These are phyloP conservation scores for Opisthograptis luteolata DNA, from an alignment of 2,888 invertebrate species.

Conservation along the genomic window DNA sequence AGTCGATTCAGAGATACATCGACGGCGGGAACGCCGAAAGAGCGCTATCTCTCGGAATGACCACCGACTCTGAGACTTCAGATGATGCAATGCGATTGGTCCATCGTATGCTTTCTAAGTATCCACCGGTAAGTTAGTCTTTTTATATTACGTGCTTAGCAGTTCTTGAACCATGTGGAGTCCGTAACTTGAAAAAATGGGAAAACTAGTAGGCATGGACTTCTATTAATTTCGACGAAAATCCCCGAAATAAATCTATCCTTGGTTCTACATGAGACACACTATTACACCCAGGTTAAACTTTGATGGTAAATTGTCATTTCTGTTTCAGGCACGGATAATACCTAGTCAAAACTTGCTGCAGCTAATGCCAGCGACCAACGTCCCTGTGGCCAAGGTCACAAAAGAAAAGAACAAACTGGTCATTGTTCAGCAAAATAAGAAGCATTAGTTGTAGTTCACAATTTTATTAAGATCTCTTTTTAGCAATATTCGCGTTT, in stretches of 20 bases:
- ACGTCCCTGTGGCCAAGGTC: slow-evolving; percentile 89
- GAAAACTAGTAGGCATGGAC: no score
- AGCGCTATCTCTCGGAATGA: slow-evolving; percentile 68
- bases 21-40: slow-evolving; percentile 66
- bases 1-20: slow-evolving; percentile 69
- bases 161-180: no score
- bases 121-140: slow-evolving; percentile 60
- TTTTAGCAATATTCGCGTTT: slow-evolving; percentile 4
- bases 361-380: slow-evolving; percentile 86
- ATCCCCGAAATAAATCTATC: not conserved
- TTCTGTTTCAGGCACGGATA: slow-evolving; percentile 69
- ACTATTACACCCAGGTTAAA: no score
- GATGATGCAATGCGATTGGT: slow-evolving; percentile 79
- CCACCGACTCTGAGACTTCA: slow-evolving; percentile 76
- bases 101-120: slow-evolving; percentile 74
- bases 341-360: slow-evolving; percentile 88
- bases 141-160: not conserved
- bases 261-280: not conserved
- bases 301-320: no score
- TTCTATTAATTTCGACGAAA: no score
- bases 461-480: slow-evolving; percentile 18
- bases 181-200: no score
- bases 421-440: slow-evolving; percentile 89
- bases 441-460: slow-evolving; percentile 53
- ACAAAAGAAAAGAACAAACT: slow-evolving; percentile 93